Conservation (phyloP, 2,113 vertebrate genomes). For the Gallinago jamesoni region DNA sequence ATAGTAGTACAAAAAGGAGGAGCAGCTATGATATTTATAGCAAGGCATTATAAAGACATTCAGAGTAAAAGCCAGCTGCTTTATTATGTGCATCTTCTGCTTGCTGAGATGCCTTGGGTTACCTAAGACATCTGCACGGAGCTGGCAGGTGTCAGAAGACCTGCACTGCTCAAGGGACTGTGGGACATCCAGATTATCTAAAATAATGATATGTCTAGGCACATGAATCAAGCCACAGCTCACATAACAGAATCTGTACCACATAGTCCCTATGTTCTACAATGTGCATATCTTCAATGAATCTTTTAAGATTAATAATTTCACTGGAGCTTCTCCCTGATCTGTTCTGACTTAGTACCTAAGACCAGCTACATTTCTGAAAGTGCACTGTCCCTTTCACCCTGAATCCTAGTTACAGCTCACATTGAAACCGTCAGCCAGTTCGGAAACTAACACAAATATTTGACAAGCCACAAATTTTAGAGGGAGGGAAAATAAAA, state of each 20-base stretch:
- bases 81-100: not conserved
- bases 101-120: not conserved
- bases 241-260: not conserved
- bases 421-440: rapidly evolving
- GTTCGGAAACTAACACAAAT: not conserved
- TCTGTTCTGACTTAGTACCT: not conserved
- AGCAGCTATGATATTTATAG: not conserved
- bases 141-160: not conserved
- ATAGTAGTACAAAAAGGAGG: not conserved
- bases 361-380: not conserved
- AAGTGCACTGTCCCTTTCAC: not conserved
- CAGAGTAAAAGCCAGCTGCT: not conserved
- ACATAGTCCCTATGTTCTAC: rapidly evolving
- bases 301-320: not conserved
- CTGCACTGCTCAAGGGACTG: not conserved
- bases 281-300: rapidly evolving
- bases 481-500: not conserved
- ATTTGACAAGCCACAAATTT: not conserved
- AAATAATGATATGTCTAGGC: not conserved
- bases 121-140: not conserved
- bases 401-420: not conserved
- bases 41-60: not conserved
- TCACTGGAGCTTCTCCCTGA: not conserved
- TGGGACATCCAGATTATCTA: not conserved
- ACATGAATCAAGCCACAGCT: not conserved